Base-by-base conservation (phyloP, 2,888 invertebrate genomes). In the Calameuta pallipes region DNA sequence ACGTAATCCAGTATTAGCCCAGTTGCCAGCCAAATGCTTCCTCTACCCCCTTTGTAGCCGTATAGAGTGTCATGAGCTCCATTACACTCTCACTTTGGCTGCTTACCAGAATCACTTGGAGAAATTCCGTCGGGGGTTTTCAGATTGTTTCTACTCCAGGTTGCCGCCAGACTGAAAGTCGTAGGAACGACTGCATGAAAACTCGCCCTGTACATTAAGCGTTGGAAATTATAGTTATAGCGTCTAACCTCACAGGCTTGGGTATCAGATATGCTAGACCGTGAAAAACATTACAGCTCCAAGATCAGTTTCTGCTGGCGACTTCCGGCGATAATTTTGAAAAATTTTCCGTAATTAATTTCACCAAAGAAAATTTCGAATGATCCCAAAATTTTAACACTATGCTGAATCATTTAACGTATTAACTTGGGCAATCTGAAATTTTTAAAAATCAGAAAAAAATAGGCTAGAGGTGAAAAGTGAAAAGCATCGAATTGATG, bases 1-100 rank as follows among this genome's bases (percentile, higher is more conserved):
- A 75, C 76, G 82, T 84, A 85, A 87, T 84, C 85, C 82, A 80
- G 82, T 83, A 87, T 87, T 87, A 87, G 85, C 85, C 84, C 79
- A 85, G 82, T 86, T 85, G 83, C 81, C 75, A 80, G 77, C 75
- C 81, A 84, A 83, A 82, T 78, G 81, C 81, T 84, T 80, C 76
- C 75, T 80, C 76, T 74, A 75, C 76, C 33, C 77, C 71, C 74
- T 30, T 34, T 35, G 30, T 6, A 34, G 74, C 71, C 68, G 75
- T 23, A 56, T 23, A 56, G 41, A 23, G 56, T 23, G 73, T 56
- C 74, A 71, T 79, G 80, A 79, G 56, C 56, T 85, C 84, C 82
- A 85, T 85, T 85, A 83, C 82, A 84, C 81, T 82, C 85, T 83
- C 79, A 83, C 84, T 86, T 85, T 84, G 85, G 82, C 83, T 80